These are phyloP conservation scores for Odocoileus hemionus DNA, from an alignment of 2,113 vertebrate species.

Conservation along the genomic window DNA sequence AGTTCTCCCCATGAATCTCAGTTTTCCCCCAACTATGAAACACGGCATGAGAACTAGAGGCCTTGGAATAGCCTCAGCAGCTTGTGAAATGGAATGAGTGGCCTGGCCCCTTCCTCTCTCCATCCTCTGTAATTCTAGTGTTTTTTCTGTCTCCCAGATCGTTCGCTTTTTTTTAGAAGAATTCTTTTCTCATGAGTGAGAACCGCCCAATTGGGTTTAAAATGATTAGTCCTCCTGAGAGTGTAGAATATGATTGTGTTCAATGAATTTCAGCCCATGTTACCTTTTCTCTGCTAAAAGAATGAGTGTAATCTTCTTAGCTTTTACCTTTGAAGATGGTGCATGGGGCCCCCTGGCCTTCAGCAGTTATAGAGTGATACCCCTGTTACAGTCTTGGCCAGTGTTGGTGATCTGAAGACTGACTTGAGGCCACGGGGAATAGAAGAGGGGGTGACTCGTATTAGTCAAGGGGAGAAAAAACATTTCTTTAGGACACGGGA, in stretches of 20 bases:
- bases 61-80: neutral
- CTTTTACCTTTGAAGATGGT: neutral
- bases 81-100: too few relatives aligned
- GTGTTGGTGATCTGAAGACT: neutral
- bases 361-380: neutral
- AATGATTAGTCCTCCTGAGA: conserved; percentile 8
- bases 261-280: conserved; percentile 5
- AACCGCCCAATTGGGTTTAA: conserved; percentile 1
- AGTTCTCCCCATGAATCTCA: neutral
- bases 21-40: neutral
- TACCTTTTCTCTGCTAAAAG: conserved; percentile 22
- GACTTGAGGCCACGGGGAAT: neutral
- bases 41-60: neutral
- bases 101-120: neutral
- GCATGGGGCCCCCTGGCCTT: neutral
- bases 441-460: neutral
- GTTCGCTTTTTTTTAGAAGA: neutral
- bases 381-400: neutral
- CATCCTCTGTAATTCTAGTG: neutral
- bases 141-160: neutral
- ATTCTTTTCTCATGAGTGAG: neutral
- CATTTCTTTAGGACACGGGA: neutral
- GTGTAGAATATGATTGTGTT: neutral
- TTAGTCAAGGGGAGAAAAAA: neutral
- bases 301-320: neutral